A percentile compares a stretch with the other conserved stretches of the same genome.
Evolutionary conservation across 2,113 vertebrate species (phyloP).

Genomic region (Cettia cetti): DNA sequence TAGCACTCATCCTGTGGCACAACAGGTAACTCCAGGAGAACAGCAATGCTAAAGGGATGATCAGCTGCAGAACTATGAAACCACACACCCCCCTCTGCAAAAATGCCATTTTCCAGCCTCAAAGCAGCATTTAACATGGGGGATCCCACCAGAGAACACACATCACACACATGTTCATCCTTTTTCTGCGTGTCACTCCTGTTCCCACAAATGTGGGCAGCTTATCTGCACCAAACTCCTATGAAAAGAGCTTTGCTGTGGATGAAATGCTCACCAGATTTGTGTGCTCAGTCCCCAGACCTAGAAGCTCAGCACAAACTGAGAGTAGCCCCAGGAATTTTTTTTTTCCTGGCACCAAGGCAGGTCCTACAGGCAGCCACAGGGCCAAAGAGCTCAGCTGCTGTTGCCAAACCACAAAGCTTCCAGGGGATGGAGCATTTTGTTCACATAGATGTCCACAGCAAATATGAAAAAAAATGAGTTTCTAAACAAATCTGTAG

Average conservation of each 20-base stretch:
- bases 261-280: neutral
- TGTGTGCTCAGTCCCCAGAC: neutral
- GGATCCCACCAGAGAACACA: neutral
- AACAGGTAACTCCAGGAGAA: neutral
- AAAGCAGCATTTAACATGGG: neutral
- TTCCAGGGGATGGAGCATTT: rapidly evolving
- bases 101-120: neutral
- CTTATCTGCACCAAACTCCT: neutral
- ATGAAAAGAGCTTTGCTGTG: rapidly evolving
- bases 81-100: neutral
- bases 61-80: neutral
- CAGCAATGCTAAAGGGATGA: neutral
- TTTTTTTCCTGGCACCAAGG: neutral
- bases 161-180: rapidly evolving
- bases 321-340: rapidly evolving
- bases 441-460: rapidly evolving
- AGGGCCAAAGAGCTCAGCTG: neutral
- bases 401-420: neutral
- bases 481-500: neutral
- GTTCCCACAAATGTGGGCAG: rapidly evolving
- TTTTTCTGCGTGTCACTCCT: neutral
- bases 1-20: neutral
- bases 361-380: neutral
- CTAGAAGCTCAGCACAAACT: neutral
- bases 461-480: rapidly evolving